Percentiles rank a stretch among this genome's conserved stretches.
Conservation (phyloP, 2,113 vertebrate genomes). For the Tragelaphus imberbis region DNA sequence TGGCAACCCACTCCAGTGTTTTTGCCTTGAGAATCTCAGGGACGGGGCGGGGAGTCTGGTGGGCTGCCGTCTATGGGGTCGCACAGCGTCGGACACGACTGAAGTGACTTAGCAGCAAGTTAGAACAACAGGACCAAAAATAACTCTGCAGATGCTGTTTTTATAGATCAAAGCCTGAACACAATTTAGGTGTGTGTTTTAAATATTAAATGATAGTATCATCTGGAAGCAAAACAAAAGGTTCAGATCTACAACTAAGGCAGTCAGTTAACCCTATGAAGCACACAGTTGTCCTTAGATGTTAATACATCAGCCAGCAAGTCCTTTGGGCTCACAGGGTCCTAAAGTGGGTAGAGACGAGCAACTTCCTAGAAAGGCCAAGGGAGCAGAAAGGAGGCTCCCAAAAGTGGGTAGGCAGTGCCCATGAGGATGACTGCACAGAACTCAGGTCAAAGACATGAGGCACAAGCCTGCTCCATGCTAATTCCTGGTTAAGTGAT, state of each 20-base stretch:
- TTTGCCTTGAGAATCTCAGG: too few species aligned
- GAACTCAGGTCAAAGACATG: background rate
- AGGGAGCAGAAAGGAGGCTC: background rate
- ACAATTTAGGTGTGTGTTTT: background rate
- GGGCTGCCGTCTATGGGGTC: too few species aligned
- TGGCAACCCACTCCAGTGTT: too few species aligned
- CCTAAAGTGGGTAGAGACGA: background rate
- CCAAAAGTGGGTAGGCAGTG: background rate
- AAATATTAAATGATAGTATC: background rate
- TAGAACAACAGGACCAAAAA: background rate
- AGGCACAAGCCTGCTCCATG: background rate
- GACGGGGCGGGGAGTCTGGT: too few species aligned
- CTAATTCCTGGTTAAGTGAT: background rate
- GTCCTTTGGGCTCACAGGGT: background rate
- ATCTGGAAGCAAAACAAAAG: background rate
- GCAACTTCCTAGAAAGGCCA: background rate
- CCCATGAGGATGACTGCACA: background rate
- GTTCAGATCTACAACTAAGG: background rate
- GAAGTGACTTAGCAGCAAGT: too few species aligned
- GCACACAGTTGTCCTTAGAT: background rate
- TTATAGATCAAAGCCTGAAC: background rate
- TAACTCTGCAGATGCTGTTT: background rate
- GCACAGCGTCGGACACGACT: too few species aligned
- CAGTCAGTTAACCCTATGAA: background rate
- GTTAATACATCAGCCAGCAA: background rate